These are phyloP conservation scores for Cuculus canorus DNA, from an alignment of 2,797 vertebrate genomes.

Conservation along the genomic window DNA sequence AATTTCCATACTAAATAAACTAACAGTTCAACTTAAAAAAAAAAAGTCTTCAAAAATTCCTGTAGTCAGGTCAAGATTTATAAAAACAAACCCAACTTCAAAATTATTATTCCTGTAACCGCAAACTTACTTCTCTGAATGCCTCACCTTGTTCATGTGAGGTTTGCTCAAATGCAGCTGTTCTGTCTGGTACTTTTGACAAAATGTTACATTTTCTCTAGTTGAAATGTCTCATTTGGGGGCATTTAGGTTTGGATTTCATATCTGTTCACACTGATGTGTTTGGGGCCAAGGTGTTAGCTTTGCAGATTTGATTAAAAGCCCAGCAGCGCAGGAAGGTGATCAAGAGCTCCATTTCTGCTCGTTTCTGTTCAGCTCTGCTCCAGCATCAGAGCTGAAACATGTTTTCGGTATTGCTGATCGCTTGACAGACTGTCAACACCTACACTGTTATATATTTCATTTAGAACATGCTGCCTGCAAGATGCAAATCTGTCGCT, in stretches of 20 bases:
- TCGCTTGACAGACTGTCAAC: not conserved
- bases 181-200: not conserved
- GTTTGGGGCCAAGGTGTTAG: not conserved
- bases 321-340: not conserved
- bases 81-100: not conserved
- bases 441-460: not conserved
- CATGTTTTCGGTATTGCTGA: fast-evolving
- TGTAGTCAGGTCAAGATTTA: not conserved
- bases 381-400: not conserved
- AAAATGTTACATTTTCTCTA: not conserved
- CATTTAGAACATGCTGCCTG: not conserved
- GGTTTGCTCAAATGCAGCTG: not conserved
- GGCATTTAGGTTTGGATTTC: not conserved
- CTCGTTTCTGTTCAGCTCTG: not conserved
- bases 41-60: not conserved
- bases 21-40: not conserved
- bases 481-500: not conserved
- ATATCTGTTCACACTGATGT: fast-evolving
- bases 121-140: not conserved
- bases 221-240: not conserved
- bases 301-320: not conserved
- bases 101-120: not conserved
- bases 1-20: not conserved
- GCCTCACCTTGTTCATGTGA: not conserved
- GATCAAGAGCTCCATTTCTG: not conserved